These are phyloP conservation scores for Ornithorhynchus anatinus DNA, from an alignment of 2,113 vertebrate genomes.

Conservation along the genomic window DNA sequence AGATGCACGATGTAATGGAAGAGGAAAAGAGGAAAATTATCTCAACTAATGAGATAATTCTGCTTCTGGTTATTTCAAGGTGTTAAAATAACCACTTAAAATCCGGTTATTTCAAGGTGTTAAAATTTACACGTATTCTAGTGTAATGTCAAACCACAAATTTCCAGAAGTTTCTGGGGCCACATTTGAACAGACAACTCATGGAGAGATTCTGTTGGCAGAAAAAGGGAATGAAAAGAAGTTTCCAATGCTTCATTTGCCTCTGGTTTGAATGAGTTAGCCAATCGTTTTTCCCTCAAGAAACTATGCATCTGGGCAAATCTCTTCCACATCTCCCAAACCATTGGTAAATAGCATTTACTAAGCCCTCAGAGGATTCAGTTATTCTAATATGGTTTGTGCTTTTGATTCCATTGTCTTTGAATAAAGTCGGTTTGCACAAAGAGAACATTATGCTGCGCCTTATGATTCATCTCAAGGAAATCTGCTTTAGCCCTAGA, in stretches of 20 bases:
- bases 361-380: background rate
- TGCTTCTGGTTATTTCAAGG: too few relatives aligned
- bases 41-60: too few relatives aligned
- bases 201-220: background rate
- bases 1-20: too few relatives aligned
- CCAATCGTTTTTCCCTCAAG: accelerated
- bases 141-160: too few relatives aligned
- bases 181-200: background rate
- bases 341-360: background rate
- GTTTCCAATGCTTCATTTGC: accelerated
- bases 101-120: too few relatives aligned
- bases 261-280: background rate
- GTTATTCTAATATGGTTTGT: background rate
- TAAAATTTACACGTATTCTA: too few relatives aligned
- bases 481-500: background rate
- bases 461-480: background rate
- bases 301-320: background rate
- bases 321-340: background rate
- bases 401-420: background rate
- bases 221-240: background rate
- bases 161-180: background rate
- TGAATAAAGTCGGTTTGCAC: background rate
- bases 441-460: background rate
- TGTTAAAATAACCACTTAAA: too few relatives aligned
- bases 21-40: too few relatives aligned